Evolutionary conservation across 2,113 vertebrate genomes (phyloP), one percentile per base, ranked within the genome.

Genomic region (Todiramphus saurophagus): DNA sequence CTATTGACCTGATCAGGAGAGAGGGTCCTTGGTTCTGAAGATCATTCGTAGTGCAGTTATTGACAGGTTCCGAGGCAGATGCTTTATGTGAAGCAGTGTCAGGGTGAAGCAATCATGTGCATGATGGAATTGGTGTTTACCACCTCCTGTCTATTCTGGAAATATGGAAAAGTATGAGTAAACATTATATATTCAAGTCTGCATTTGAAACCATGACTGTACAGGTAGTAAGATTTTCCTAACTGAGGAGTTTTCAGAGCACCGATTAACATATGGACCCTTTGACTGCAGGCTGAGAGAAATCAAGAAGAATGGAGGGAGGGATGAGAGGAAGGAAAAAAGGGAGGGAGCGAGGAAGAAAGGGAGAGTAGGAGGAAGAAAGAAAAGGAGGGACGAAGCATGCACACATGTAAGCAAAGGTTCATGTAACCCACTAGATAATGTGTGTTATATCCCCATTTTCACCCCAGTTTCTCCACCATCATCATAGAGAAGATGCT

Each of bases 51-150:
- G 27, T 60, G 39, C 6, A 2, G 13, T 60, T 86, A 50, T n/a
- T 63, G 53, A 41, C 79, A 92, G 33, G 33, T 75, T 86, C 58
- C 78, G 46, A 73, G 43, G n/a, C 41, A 89, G 59, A 75, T 60
- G 9, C 11, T 86, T 94, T 51, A 37, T 25, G 17, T 60, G 31
- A 93, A 51, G 82, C 43, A 76, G 28, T 78, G 18, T 13, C 33
- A 78, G 14, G 12, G 16, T 78, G 28, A 20, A 63, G 41, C 1
- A 2, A 58, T 50, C 4, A 4, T 16, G 11, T n/a, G 16, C 28
- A 4, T 53, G 10, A 28, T 4, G 2, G 28, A 91, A 51, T n/a
- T 0, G 0, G 11, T 59, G 20, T 70, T 88, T 82, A 46, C 8
- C 4, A 37, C 12, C 85, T 79, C 41, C 58, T 55, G 5, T 44